phyloP scores from a whole-genome alignment of 2,888 invertebrate species.

The Mylabris sibirica region DNA sequence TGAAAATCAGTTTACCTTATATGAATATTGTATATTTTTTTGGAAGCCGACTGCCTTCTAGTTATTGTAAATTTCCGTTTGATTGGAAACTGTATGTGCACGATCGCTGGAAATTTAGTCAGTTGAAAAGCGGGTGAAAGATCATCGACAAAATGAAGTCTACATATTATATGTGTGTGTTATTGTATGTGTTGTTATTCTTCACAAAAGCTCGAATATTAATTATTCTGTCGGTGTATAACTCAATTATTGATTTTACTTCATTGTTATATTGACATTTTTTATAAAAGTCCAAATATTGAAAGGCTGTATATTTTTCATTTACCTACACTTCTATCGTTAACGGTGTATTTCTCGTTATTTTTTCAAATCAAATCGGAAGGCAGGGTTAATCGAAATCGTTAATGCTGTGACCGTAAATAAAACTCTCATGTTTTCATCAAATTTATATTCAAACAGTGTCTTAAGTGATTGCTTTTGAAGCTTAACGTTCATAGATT shows the following conservation, averaged over 20 bases:
- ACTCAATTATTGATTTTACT: too few species aligned
- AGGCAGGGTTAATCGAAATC: too few species aligned
- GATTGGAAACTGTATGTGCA: conserved; percentile 43
- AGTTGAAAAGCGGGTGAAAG: conserved; percentile 20
- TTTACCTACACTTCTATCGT: not conserved
- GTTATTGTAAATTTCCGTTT: conserved; percentile 48
- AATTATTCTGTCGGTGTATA: too few species aligned
- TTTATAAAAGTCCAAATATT: conserved; percentile 16
- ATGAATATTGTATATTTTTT: conserved; percentile 29
- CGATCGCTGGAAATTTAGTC: conserved; percentile 40
- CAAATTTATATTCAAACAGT: not conserved
- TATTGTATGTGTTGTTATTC: too few species aligned
- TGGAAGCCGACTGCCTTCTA: conserved; percentile 23
- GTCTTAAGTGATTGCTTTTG: not conserved
- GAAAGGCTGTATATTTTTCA: not conserved
- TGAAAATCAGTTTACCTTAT: conserved; percentile 34
- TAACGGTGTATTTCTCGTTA: not conserved
- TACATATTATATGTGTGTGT: too few species aligned
- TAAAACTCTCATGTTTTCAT: not conserved
- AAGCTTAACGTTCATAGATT: not conserved
- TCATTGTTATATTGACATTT: too few species aligned
- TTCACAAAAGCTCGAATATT: too few species aligned
- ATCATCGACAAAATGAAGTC: too few species aligned
- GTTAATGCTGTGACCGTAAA: not conserved
- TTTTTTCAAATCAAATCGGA: too few species aligned